Evolutionary conservation across 2,113 vertebrate species (phyloP), one percentile per base, ranked within the genome.

Genomic region (Rhinopomastus cyanomelas): DNA sequence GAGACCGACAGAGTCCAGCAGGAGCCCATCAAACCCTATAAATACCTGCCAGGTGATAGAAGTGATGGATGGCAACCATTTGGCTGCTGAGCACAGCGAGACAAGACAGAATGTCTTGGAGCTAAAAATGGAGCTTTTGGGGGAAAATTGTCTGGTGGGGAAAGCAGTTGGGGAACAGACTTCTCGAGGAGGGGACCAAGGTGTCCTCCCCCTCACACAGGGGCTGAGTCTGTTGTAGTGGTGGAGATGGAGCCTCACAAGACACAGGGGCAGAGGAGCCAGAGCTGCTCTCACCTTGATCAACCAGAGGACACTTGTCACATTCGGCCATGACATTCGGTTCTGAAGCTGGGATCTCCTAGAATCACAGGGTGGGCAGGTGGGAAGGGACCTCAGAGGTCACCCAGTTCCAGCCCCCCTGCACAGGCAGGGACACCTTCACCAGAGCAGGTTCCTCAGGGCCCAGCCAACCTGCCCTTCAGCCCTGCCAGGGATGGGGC

Each of bases 1-100:
- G 68, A 83, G 29, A 61, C 49, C 20, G 85, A 85, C 65, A 89
- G 81, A 81, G 55, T 87, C 68, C 16, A 4, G 56, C 55, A 36
- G 66, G 80, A 89, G 29, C 69, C 3, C 0, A 65, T 81, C 79
- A 94, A 90, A 92, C 72, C 77, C 81, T 91, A 89, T 56, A 93
- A 95, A 94, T 95, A 94, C 74, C 72, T 92, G 55, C 21, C 75
- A 71, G 85, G 60, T 91, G 85, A 75, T 93, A 93, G 37, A 94
- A 94, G 90, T 87, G 81, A 94, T 80, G 74, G 59, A 93, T 95
- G 83, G 56, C 82, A 93, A 75, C 68, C 51, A 87, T 89, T 95
- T 84, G 73, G 81, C 61, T 92, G 72, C 81, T 93, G 69, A 93
- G 90, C 71, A 88, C 62, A 68, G 72, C 44, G 90, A 87, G 83